Base-by-base conservation (phyloP, 1,140 invertebrate genomes). In the Drosophila yakuba region DNA sequence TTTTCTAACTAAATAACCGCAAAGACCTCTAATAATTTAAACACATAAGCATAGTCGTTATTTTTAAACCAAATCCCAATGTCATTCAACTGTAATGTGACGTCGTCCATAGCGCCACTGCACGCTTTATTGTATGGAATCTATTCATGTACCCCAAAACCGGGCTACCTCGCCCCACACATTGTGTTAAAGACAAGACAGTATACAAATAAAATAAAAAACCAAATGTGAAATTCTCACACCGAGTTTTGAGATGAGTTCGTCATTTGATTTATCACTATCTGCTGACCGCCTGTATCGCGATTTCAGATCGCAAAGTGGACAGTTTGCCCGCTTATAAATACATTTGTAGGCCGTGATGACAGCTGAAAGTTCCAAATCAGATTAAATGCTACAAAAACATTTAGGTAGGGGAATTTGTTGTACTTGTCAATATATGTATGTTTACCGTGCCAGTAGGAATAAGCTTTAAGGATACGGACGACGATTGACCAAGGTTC, bases 11-110 rank as follows among this genome's bases (percentile, higher is more conserved):
- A 74, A 67, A 86, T 62, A 88, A 86, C 83, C 83, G 72, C 59
- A 48, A 83, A 88, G 72, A 86, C 83, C 84, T 86, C 83, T 89
- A 76, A 88, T 86, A 79, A 79, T 66, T 72, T 86, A 74, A 84
- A 66, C 59, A 67, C 64, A 74, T 72, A 67, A 72, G n/a, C 68
- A 58, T 71, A 71, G 76, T 67, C 78, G 75, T 81, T 78, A 78
- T 80, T 80, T 58, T 52, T 73, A 59, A 59, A 56, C 32, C 54
- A 52, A 73, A 66, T 20, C 63, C 52, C 61, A 55, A 72, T 54
- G 74, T 60, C 59, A 73, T 73, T 63, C 52, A 78, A 50, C 54
- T 72, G 66, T 58, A 78, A 55, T 67, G 51, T 68, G 74, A 67
- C 60, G 60, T 76, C 59, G 63, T 62, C 62, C 35, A 68, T 28